Evolutionary conservation across 2,888 invertebrate species (phyloP).

Genomic region (Macrosoma leucophasiata): DNA sequence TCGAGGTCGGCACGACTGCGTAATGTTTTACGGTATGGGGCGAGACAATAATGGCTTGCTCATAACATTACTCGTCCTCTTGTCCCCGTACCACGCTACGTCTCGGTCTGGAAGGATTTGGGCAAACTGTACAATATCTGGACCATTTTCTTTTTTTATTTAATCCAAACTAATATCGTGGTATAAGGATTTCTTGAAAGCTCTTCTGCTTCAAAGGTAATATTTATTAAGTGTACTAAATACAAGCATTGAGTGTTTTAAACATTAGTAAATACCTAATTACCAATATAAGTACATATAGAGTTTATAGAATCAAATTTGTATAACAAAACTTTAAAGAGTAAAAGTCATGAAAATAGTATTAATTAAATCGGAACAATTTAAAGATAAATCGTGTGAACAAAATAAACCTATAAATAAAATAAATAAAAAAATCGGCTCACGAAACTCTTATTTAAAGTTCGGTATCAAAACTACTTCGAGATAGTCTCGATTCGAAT

Average conservation of each 20-base stretch:
- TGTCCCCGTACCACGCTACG: slow-evolving; percentile 56
- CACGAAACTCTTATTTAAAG: no score
- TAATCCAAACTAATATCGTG: slow-evolving; percentile 27
- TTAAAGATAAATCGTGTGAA: no score
- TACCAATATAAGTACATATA: no score
- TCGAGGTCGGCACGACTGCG: slow-evolving; percentile 61
- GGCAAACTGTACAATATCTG: slow-evolving; percentile 23
- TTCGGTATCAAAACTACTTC: slow-evolving; percentile 23
- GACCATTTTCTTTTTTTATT: not conserved
- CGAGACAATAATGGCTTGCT: slow-evolving; percentile 76
- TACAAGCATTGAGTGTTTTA: slow-evolving; percentile 48
- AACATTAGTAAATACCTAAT: no score
- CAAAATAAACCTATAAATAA: no score
- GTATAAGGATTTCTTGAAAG: slow-evolving; percentile 49
- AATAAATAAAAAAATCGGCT: no score
- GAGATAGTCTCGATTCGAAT: slow-evolving; percentile 26
- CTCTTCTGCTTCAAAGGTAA: slow-evolving; percentile 42
- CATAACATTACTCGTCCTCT: slow-evolving; percentile 75
- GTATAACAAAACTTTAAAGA: no score
- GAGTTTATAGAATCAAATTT: no score
- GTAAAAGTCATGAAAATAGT: no score
- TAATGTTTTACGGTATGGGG: slow-evolving; percentile 76
- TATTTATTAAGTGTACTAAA: slow-evolving; percentile 52
- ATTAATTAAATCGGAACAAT: no score
- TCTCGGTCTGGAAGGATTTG: slow-evolving; percentile 42